Evolutionary conservation across 2,888 invertebrate species (phyloP).

Genomic region (Gibbula magus): DNA sequence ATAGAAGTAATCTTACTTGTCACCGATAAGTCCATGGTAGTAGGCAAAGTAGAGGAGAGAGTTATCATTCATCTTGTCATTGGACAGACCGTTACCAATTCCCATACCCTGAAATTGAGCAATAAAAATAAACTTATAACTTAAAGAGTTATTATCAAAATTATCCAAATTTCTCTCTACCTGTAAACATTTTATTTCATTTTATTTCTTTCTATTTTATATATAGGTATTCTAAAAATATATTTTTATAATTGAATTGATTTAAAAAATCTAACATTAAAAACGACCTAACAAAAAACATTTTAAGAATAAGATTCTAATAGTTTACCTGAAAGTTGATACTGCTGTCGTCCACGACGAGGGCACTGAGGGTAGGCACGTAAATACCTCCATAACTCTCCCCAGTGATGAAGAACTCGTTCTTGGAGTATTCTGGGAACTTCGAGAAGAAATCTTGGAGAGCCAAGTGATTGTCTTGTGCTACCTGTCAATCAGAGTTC

Average conservation of each 20-base stretch:
- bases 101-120: constrained; percentile 73
- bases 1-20: constrained; percentile 57
- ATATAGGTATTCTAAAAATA: too few relatives aligned
- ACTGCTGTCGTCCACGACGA: constrained; percentile 69
- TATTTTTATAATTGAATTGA: too few relatives aligned
- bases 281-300: too few relatives aligned
- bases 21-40: constrained; percentile 74
- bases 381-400: constrained; percentile 78
- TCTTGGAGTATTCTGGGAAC: constrained; percentile 74
- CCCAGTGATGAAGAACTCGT: constrained; percentile 77
- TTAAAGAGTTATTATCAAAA: too few relatives aligned
- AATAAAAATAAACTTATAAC: too few relatives aligned
- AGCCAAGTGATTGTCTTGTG: constrained; percentile 76
- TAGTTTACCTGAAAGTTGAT: constrained; percentile 71
- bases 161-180: too few relatives aligned
- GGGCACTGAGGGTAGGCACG: constrained; percentile 75
- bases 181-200: too few relatives aligned
- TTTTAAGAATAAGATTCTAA: too few relatives aligned
- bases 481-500: constrained; percentile 60
- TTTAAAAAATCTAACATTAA: too few relatives aligned
- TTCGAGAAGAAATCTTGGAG: constrained; percentile 76
- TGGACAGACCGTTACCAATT: constrained; percentile 76
- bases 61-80: constrained; percentile 67
- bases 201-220: too few relatives aligned
- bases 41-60: constrained; percentile 75